These are phyloP conservation scores for Diglossa cyanea DNA, from an alignment of 2,797 vertebrate genomes.

Conservation along the genomic window DNA sequence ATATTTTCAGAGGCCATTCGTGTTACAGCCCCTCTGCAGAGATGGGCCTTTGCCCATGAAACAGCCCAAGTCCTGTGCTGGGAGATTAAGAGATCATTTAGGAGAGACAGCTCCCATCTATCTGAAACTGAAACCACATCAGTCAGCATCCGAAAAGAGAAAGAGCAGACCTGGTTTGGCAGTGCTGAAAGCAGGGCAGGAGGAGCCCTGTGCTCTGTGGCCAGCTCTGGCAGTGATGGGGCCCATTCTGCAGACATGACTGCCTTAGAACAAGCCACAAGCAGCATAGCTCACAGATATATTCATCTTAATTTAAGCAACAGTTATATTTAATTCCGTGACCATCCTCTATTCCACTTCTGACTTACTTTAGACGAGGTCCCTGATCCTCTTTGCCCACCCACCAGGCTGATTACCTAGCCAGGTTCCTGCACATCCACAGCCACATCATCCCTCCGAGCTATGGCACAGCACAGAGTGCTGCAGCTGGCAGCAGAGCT, in stretches of 20 bases:
- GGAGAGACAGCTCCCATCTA: background rate
- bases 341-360: background rate
- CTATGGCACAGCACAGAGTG: background rate
- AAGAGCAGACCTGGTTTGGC: background rate
- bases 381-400: background rate
- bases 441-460: accelerated
- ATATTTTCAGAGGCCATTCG: background rate
- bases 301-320: background rate
- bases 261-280: background rate
- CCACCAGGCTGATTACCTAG: background rate
- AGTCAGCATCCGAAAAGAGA: background rate
- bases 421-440: too few species aligned
- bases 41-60: background rate
- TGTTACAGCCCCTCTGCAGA: background rate
- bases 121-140: background rate
- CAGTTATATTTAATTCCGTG: background rate
- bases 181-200: background rate
- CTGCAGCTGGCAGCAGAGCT: background rate
- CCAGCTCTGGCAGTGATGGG: background rate
- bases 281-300: accelerated
- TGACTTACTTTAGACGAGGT: background rate
- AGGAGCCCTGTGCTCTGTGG: background rate
- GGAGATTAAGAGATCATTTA: accelerated
- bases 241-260: accelerated
- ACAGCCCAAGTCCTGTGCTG: background rate